Evolutionary conservation across 2,888 invertebrate genomes (phyloP).

Genomic region (Nomada fabriciana): DNA sequence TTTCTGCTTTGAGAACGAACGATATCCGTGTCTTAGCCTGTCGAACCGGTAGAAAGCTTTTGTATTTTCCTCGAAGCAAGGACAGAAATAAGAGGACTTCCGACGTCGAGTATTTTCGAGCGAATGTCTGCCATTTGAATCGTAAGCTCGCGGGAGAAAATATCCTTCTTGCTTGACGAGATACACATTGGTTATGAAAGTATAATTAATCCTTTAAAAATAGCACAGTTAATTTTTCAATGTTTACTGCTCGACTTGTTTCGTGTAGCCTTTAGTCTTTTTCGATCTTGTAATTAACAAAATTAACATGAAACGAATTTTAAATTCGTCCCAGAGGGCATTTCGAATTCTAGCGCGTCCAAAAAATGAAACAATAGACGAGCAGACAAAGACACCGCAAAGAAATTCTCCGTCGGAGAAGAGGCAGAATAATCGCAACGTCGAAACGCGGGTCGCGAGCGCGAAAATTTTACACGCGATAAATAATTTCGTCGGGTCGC

Average conservation of each 20-base stretch:
- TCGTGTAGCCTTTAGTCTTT: too few species aligned
- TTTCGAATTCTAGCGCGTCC: too few species aligned
- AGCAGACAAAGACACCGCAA: too few species aligned
- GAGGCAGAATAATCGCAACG: background rate
- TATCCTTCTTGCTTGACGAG: background rate
- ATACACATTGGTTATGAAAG: background rate
- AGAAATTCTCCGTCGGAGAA: too few species aligned
- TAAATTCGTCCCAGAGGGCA: too few species aligned
- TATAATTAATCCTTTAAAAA: background rate
- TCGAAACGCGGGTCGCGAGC: background rate
- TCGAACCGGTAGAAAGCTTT: constrained; percentile 16
- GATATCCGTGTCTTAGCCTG: constrained; percentile 35
- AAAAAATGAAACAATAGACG: too few species aligned
- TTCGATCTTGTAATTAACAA: too few species aligned
- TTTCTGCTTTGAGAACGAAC: constrained; percentile 24
- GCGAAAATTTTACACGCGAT: constrained; percentile 24
- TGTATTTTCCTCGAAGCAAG: constrained; percentile 22
- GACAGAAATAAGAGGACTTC: constrained; percentile 38
- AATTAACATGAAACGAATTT: too few species aligned
- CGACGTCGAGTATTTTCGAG: constrained; percentile 9
- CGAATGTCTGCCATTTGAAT: constrained; percentile 2
- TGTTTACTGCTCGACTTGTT: too few species aligned
- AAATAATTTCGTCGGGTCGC: constrained; percentile 34
- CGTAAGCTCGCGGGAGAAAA: background rate
- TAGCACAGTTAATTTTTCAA: background rate